Evolutionary conservation across 2,797 vertebrate genomes (phyloP), one percentile per base, ranked within the genome.

Genomic region (Clamator glandarius): DNA sequence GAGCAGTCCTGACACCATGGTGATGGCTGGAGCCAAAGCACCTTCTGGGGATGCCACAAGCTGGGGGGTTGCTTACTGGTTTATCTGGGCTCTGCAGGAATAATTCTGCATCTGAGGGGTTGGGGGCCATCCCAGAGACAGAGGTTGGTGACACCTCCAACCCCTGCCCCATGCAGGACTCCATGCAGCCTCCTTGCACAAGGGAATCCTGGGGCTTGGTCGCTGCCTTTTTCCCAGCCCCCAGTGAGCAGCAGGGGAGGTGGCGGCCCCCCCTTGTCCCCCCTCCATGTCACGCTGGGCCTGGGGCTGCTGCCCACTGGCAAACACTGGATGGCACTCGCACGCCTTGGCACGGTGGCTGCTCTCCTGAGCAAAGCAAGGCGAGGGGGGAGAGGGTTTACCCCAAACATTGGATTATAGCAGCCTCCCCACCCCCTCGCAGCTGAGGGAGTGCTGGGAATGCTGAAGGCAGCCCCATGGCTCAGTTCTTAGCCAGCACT

Each of bases 251-350:
- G 59, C 51, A 26, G 35, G 6, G 2, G 58, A 13, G 51, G 52
- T 28, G 8, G 18, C n/a, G 57, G 52, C 5, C 55, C 31, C 42
- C 44, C 26, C 7, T 19, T 6, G 6, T 7, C 15, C 35, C 36
- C 14, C 46, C 21, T 24, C 46, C 46, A 48, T 23, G 19, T 20
- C 46, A 46, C 23, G 10, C 46, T 48, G 46, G 46, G 46, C 19
- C 20, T 20, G 18, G 66, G 39, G 58, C 41, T 21, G 19, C 83
- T 24, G 70, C 62, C 77, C 18, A 19, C 36, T 9, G 25, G 41
- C 88, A 24, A 59, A 91, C 95, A 62, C 93, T 90, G 95, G 95
- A 89, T 88, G 93, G 95, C 93, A 93, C 95, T 95, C 84, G 51
- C 84, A 90, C 72, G 24, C 95, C 91, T 95, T 82, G 93, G 82